These are phyloP conservation scores for Hirtodrosophila confusa DNA, from an alignment of 2,888 invertebrate genomes.

Conservation along the genomic window DNA sequence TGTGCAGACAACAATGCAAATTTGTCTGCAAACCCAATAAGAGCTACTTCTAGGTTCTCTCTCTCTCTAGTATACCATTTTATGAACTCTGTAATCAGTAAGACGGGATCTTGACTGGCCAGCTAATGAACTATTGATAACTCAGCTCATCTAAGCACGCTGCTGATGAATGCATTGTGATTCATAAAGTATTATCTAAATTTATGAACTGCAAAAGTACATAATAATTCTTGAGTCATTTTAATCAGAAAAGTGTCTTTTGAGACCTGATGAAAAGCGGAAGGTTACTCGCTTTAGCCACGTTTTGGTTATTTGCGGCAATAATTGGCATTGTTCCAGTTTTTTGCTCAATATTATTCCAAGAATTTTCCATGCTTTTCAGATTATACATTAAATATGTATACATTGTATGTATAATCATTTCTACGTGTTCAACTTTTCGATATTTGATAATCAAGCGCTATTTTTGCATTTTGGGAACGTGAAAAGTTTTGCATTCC, in stretches of 20 bases:
- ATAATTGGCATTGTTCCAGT: conserved; percentile 43
- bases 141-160: neutral
- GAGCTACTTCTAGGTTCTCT: conserved; percentile 1
- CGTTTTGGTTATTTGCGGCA: conserved; percentile 1
- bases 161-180: conserved; percentile 7
- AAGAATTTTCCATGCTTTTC: conserved; percentile 19
- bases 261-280: conserved; percentile 1
- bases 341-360: conserved; percentile 21
- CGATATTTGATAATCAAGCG: neutral
- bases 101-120: neutral
- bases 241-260: neutral
- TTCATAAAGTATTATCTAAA: conserved; percentile 21
- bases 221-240: conserved; percentile 27
- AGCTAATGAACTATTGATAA: neutral
- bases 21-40: conserved; percentile 27
- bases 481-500: too few relatives aligned
- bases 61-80: conserved; percentile 46
- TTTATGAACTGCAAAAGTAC: conserved; percentile 4
- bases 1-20: conserved; percentile 54
- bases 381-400: conserved; percentile 1
- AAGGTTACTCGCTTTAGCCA: neutral
- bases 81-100: neutral
- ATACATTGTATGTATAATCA: neutral
- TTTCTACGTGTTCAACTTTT: conserved; percentile 9
- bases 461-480: neutral